phyloP scores from a whole-genome alignment of 2,888 invertebrate species.

The Cephus sareptanus region DNA sequence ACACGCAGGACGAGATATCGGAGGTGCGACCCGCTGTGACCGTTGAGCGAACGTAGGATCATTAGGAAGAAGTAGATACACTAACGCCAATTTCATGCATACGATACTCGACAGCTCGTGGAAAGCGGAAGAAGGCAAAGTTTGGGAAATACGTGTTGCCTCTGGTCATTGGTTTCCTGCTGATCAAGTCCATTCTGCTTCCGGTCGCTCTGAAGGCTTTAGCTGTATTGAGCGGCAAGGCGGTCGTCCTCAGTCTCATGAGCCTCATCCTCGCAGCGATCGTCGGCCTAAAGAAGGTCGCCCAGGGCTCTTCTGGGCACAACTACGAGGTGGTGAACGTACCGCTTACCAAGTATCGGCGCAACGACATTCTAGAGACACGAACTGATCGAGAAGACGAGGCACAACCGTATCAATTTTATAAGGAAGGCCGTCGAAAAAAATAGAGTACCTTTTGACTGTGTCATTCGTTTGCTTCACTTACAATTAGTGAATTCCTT shows the following conservation, averaged over 20 bases:
- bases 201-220: conserved; percentile 77
- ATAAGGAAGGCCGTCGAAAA: conserved; percentile 48
- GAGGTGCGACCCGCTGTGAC: too few species aligned
- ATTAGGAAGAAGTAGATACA: not conserved
- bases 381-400: conserved; percentile 40
- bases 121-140: conserved; percentile 63
- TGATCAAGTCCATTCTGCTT: conserved; percentile 75
- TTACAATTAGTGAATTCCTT: too few species aligned
- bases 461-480: not conserved
- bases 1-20: too few species aligned
- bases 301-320: conserved; percentile 44
- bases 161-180: conserved; percentile 72
- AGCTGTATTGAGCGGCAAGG: conserved; percentile 74
- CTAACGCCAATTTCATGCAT: too few species aligned
- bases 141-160: conserved; percentile 72
- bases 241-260: conserved; percentile 68
- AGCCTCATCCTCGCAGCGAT: conserved; percentile 73
- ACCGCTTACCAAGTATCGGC: conserved; percentile 51
- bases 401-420: conserved; percentile 54
- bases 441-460: conserved; percentile 21
- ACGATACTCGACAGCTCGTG: conserved; percentile 43
- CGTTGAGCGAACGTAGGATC: not conserved
- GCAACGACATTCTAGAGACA: conserved; percentile 51
- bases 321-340: conserved; percentile 44
- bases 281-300: conserved; percentile 71